phyloP scores from a whole-genome alignment of 2,113 vertebrate species.

The Cyrtonyx montezumae region DNA sequence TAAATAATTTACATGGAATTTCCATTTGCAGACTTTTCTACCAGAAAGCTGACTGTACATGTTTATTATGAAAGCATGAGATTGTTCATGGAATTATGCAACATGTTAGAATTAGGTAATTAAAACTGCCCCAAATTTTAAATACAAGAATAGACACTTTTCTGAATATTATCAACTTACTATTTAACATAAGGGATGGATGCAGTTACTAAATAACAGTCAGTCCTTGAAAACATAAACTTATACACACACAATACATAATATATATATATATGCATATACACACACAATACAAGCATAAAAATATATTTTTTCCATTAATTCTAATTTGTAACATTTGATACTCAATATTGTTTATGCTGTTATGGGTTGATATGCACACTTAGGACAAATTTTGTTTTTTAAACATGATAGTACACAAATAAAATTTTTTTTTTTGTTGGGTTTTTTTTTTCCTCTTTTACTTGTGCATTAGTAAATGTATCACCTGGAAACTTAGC shows the following conservation, averaged over 20 bases:
- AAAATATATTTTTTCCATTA: background rate
- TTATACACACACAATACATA: too few relatives aligned
- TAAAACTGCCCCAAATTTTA: background rate
- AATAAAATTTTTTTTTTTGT: background rate
- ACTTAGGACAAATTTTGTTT: background rate
- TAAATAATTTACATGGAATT: constrained; percentile 22
- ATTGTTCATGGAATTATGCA: background rate
- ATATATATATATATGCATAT: too few relatives aligned
- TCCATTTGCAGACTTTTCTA: background rate
- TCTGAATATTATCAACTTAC: background rate
- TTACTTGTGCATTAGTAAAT: background rate
- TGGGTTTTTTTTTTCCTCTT: background rate
- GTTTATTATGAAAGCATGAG: constrained; percentile 14
- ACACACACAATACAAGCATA: too few relatives aligned
- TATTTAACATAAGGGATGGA: background rate
- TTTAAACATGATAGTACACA: background rate
- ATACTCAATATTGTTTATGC: background rate
- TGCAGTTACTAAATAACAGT: background rate
- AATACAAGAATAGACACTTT: background rate
- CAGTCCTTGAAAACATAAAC: fast-evolving
- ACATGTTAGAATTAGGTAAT: background rate
- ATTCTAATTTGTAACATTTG: background rate
- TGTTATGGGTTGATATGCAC: background rate
- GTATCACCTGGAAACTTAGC: background rate
- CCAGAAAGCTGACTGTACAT: constrained; percentile 9